These are phyloP conservation scores for Sminthurinus signatus DNA, from an alignment of 1,140 invertebrate species.

Conservation along the genomic window DNA sequence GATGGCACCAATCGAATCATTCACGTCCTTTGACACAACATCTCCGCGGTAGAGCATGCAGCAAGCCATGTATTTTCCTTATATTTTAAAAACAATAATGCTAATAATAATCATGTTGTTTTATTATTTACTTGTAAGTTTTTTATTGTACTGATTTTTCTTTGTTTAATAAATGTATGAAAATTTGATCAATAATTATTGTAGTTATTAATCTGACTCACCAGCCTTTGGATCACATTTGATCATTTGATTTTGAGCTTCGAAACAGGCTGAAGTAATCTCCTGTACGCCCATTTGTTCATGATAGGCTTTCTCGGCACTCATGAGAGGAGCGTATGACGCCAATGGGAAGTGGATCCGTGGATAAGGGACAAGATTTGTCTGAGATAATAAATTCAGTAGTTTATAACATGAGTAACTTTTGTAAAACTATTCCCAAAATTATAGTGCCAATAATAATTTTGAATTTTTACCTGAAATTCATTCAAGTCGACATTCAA, in stretches of 20 bases:
- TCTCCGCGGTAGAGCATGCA: constrained; percentile 69
- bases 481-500: constrained; percentile 83
- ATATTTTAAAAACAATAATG: not conserved
- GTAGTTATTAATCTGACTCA: not conserved
- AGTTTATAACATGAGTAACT: constrained; percentile 12
- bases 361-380: constrained; percentile 77
- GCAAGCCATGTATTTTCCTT: constrained; percentile 85
- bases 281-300: constrained; percentile 74
- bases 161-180: no score
- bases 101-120: not conserved
- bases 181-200: not conserved
- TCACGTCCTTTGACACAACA: constrained; percentile 71
- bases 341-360: constrained; percentile 62
- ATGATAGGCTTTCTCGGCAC: constrained; percentile 79
- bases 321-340: constrained; percentile 74
- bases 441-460: not conserved
- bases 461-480: constrained; percentile 57
- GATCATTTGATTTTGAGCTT: constrained; percentile 87
- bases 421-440: constrained; percentile 21
- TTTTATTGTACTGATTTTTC: not conserved
- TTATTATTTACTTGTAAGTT: not conserved
- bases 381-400: constrained; percentile 49
- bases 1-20: constrained; percentile 75
- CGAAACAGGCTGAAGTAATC: constrained; percentile 84
- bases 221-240: constrained; percentile 81